A percentile compares a stretch with the other conserved stretches of the same genome.
Evolutionary conservation across 2,888 invertebrate genomes (phyloP).

Genomic region (Cerastis leucographa): DNA sequence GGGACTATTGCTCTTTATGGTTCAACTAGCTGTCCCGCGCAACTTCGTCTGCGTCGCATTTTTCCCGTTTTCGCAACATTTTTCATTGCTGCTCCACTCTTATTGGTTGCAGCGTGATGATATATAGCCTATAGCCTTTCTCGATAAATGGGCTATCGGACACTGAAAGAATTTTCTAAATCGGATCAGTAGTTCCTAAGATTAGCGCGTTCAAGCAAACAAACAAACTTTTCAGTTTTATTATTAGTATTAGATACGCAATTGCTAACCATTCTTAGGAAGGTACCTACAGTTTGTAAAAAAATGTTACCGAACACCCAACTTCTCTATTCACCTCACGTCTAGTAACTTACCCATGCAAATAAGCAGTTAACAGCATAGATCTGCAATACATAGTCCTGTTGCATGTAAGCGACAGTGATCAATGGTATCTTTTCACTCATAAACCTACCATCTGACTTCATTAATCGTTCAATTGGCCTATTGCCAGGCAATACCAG

Average conservation of each 20-base stretch:
- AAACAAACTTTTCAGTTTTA: too few species aligned
- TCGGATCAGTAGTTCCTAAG: too few species aligned
- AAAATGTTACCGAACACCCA: neutral
- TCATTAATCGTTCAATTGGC: slow-evolving; percentile 56
- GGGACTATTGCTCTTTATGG: neutral
- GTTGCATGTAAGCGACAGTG: slow-evolving; percentile 35
- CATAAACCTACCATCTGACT: slow-evolving; percentile 44
- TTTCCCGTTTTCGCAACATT: too few species aligned
- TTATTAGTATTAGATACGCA: too few species aligned
- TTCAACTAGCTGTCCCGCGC: too few species aligned
- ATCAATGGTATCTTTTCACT: slow-evolving; percentile 40
- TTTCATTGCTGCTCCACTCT: too few species aligned
- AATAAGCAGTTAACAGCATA: neutral
- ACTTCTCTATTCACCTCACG: neutral
- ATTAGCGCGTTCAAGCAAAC: too few species aligned
- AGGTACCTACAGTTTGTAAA: neutral
- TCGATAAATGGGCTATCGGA: too few species aligned
- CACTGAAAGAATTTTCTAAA: too few species aligned
- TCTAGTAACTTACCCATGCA: neutral
- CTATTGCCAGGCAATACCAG: slow-evolving; percentile 45
- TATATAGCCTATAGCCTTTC: too few species aligned
- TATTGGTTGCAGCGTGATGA: too few species aligned
- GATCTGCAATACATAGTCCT: neutral
- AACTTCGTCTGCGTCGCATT: too few species aligned
- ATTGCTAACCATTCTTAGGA: neutral